These are phyloP conservation scores for Magallana nippona DNA, from an alignment of 2,888 invertebrate genomes.

Conservation along the genomic window DNA sequence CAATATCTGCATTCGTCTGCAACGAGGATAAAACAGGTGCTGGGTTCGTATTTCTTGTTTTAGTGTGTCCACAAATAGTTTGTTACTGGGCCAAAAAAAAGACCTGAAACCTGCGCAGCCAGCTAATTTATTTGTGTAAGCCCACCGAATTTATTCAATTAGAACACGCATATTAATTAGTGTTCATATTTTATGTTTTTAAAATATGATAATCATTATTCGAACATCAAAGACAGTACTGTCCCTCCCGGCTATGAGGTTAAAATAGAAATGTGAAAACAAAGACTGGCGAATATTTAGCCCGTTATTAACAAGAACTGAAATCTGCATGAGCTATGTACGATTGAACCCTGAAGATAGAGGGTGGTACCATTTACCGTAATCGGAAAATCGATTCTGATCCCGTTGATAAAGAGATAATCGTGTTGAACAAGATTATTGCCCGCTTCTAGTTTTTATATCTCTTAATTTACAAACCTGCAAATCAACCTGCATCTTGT, in stretches of 20 bases:
- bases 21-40: background rate
- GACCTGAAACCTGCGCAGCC: background rate
- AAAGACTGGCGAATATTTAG: conserved; percentile 6
- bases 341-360: conserved; percentile 29
- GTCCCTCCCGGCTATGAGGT: conserved; percentile 20
- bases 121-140: conserved; percentile 6
- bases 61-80: background rate
- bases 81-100: background rate
- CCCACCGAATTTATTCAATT: conserved; percentile 20
- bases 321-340: conserved; percentile 23
- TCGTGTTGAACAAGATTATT: background rate
- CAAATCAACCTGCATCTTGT: no score
- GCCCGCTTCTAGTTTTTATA: background rate
- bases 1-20: background rate
- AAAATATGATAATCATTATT: conserved; percentile 11
- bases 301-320: background rate
- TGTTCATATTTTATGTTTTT: background rate
- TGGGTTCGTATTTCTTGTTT: background rate
- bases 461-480: background rate
- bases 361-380: background rate
- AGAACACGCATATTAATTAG: conserved; percentile 14
- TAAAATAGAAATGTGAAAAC: background rate
- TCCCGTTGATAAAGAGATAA: background rate
- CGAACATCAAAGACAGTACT: background rate
- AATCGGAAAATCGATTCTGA: conserved; percentile 21